Evolutionary conservation across 1,140 invertebrate species (phyloP).

Genomic region (Drusus annulatus): DNA sequence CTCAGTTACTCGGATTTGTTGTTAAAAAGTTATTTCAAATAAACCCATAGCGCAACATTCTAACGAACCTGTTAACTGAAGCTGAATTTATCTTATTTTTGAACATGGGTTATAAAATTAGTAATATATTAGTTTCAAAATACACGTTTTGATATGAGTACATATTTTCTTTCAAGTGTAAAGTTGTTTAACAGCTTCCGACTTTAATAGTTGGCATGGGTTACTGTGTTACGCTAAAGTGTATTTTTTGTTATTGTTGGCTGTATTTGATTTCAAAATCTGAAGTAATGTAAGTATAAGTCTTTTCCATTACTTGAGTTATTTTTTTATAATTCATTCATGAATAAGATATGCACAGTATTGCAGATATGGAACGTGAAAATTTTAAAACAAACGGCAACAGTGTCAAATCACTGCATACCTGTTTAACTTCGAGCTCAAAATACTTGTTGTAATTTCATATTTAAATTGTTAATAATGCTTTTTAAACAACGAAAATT

Average conservation of each 20-base stretch:
- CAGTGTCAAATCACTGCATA: slow-evolving; percentile 43
- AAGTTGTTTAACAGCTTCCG: slow-evolving; percentile 46
- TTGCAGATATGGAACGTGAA: background rate
- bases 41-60: no score
- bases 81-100: no score
- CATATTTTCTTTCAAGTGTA: slow-evolving; percentile 5
- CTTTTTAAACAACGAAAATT: background rate
- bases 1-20: slow-evolving; percentile 1
- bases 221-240: slow-evolving; percentile 46
- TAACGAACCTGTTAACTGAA: background rate
- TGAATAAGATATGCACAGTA: background rate
- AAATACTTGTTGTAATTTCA: slow-evolving; percentile 11
- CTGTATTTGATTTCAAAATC: background rate
- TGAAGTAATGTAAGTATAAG: no score
- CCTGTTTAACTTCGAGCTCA: slow-evolving; percentile 42
- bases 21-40: background rate
- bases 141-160: background rate
- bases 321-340: slow-evolving; percentile 24
- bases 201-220: slow-evolving; percentile 36
- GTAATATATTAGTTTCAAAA: background rate
- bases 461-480: slow-evolving; percentile 26
- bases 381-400: slow-evolving; percentile 41
- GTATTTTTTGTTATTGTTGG: background rate
- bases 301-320: background rate
- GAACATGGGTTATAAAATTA: background rate